Percentiles rank a stretch among this genome's conserved stretches.
Evolutionary conservation across 2,888 invertebrate genomes (phyloP).

Genomic region (Eupithecia vulgata): DNA sequence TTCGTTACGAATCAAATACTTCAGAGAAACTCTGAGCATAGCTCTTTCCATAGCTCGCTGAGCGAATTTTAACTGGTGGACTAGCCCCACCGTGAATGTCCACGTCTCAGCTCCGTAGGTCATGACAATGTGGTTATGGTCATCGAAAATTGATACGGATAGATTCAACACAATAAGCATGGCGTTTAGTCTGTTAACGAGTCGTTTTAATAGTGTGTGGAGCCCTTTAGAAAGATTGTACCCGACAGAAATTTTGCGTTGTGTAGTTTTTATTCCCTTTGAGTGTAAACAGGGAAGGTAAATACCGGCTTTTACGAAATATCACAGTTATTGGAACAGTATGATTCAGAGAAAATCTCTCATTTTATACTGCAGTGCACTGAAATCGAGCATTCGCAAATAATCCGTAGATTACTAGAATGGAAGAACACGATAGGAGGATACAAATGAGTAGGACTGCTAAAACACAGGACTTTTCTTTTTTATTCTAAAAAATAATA

Average conservation of each 20-base stretch:
- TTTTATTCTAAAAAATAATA: no score
- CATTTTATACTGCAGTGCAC: background rate
- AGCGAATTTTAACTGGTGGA: no score
- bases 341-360: background rate
- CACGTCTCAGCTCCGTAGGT: no score
- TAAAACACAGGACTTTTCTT: no score
- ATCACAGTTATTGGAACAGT: background rate
- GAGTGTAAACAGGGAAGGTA: background rate
- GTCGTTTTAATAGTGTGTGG: background rate
- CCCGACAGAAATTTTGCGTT: background rate
- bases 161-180: background rate
- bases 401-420: slow-evolving; percentile 2
- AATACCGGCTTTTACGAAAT: background rate
- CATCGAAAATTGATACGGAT: background rate
- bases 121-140: background rate
- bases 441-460: no score
- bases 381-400: background rate
- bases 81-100: no score
- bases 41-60: no score
- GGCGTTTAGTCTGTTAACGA: background rate
- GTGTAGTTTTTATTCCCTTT: no score
- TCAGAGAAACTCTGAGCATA: no score
- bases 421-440: background rate
- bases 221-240: background rate
- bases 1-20: no score